A percentile compares a stretch with the other conserved stretches of the same genome.
Evolutionary conservation across 2,888 invertebrate genomes (phyloP).

Genomic region (Rugalucina vietnamica): DNA sequence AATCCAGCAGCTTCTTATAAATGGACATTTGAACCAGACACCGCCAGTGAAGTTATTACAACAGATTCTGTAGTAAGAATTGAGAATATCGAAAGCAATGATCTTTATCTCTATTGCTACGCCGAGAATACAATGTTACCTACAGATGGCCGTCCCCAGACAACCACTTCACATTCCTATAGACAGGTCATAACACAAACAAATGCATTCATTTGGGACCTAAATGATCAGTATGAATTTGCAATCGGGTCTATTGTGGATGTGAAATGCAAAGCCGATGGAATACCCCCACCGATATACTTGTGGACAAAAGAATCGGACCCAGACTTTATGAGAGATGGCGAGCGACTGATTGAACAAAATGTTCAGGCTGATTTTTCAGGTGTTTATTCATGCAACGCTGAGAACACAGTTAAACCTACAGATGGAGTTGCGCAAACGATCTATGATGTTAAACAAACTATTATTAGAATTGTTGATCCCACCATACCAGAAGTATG

Average conservation of each 20-base stretch:
- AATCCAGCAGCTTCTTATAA: not conserved
- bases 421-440: not conserved
- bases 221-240: not conserved
- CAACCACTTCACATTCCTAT: not conserved
- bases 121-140: not conserved
- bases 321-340: not conserved
- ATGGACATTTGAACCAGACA: not conserved
- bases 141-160: not conserved
- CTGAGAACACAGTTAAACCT: not conserved
- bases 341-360: not conserved
- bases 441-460: not conserved
- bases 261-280: not conserved
- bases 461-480: not conserved
- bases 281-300: not conserved
- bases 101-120: not conserved
- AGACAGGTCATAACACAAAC: not conserved
- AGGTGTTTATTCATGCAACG: not conserved
- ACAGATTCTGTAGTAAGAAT: not conserved
- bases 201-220: not conserved
- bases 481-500: not conserved
- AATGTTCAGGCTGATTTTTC: not conserved
- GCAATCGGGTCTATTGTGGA: not conserved
- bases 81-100: not conserved
- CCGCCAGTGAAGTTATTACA: too few species aligned
- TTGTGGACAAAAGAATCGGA: not conserved